Evolutionary conservation across 2,888 invertebrate genomes (phyloP), one percentile per base, ranked within the genome.

Genomic region (Buathra laborator): DNA sequence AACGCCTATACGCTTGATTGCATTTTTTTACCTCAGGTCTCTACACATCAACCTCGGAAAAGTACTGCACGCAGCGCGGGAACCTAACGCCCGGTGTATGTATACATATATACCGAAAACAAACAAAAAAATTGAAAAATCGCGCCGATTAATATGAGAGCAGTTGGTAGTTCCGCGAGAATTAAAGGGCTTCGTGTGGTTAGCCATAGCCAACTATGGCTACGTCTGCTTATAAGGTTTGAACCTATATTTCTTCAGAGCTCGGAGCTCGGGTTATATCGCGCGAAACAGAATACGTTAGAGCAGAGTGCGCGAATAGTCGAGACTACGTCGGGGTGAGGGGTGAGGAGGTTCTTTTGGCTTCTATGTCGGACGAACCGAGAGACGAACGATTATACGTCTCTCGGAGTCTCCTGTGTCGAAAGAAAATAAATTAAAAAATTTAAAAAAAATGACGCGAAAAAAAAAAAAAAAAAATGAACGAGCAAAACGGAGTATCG

Each of bases 131-230:
- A 80, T 86, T 90, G 89, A 91, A 90, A 90, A 90, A 91, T 91
- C 83, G 86, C 78, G 29, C 44, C 90, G 89, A 90, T 91, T 91
- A 90, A 90, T 90, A 90, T 81, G 46, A 88, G 87, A 71, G 81
- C 68, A 32, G 53, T 59, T 32, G 68, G 64, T 44, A 37, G 56
- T 37, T 66, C n/a, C 29, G 16, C 32, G 16, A 43, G 74, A 66
- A 53, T 64, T 81, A 82, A 83, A 80, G 74, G 84, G 85, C 78
- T 67, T 37, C 37, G 37, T 37, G 76, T 81, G 86, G 86, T 87
- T 85, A 81, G 80, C 80, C 79, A 68, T 37, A 43, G 71, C 67
- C 43, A 46, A 70, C 46, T 5, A 9, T 37, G 37, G 37, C 10
- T 56, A 16, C 44, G 44, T 16, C 16, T 46, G 70, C 67, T 68